Evolutionary conservation across 2,113 vertebrate genomes (phyloP), one percentile per base, ranked within the genome.

Genomic region (Merops nubicus): DNA sequence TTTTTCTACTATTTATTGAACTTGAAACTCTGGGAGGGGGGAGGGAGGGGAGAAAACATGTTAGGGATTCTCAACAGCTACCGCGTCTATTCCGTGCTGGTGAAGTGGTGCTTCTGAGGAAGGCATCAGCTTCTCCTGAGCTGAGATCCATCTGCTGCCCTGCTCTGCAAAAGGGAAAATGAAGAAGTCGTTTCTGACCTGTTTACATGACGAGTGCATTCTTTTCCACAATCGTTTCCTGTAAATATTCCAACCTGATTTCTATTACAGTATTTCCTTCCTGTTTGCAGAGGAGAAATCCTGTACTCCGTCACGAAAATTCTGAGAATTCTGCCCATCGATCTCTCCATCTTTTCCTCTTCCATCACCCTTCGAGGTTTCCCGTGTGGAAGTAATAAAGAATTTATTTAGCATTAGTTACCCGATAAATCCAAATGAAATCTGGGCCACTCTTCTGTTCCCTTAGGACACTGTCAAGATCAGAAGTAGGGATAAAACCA

Each of bases 1-100:
- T 99, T 99, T 99, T 99, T 99, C 98, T 99, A 99, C 99, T 99
- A 99, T 99, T 99, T 99, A 99, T 99, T 99, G 97, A 99, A 99
- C 97, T 98, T 92, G 95, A 96, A 97, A 98, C 97, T 97, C 36
- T 25, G 48, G 85, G 77, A 77, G 69, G 68, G 42, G 96, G 82
- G 88, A 81, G 91, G 95, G 84, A 79, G 60, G 95, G 95, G 81
- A 93, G 69, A 79, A 97, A 95, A 89, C 85, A 45, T 53, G 22
- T 29, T 82, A 90, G 89, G 33, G 19, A 51, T 89, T 91, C 73
- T 90, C 97, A 8, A 29, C 54, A 23, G 29, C 88, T 68, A 57
- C 72, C 88, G 88, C 65, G 15, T 92, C 26, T 59, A 76, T 68
- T 81, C 94, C 96, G 96, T 92, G 96, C 89, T 64, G 94, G 92